phyloP scores from a whole-genome alignment of 2,888 invertebrate species.

The Drosophila meridiana region DNA sequence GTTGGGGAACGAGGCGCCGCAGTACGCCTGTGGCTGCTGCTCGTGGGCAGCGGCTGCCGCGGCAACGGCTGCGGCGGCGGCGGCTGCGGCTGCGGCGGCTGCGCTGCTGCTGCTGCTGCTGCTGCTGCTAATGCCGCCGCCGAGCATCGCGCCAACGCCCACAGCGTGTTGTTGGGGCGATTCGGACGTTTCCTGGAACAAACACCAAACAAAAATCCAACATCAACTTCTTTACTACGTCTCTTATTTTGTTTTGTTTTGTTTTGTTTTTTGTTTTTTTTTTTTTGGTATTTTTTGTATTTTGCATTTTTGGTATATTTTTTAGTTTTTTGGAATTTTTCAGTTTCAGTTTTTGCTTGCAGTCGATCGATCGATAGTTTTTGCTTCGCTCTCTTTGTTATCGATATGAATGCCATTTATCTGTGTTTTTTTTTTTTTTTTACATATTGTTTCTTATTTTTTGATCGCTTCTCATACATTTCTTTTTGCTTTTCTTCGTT shows the following conservation, averaged over 20 bases:
- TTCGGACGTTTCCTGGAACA: conserved; percentile 92
- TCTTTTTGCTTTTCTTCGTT: conserved; percentile 75
- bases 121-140: conserved; percentile 72
- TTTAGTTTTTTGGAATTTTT: conserved; percentile 42
- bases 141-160: conserved; percentile 84
- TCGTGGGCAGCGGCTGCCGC: conserved; percentile 70
- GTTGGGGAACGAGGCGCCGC: conserved; percentile 94
- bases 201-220: conserved; percentile 92
- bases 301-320: conserved; percentile 83
- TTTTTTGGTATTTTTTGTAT: conserved; percentile 86
- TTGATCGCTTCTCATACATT: conserved; percentile 62
- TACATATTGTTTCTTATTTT: conserved; percentile 29
- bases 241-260: conserved; percentile 64
- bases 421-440: conserved; percentile 42
- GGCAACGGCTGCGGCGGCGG: conserved; percentile 59
- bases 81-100: conserved; percentile 60
- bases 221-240: conserved; percentile 92
- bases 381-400: conserved; percentile 50
- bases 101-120: conserved; percentile 71
- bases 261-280: conserved; percentile 21
- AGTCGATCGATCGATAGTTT: conserved; percentile 65
- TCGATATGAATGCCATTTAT: conserved; percentile 50
- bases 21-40: conserved; percentile 87
- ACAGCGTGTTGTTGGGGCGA: conserved; percentile 89
- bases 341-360: conserved; percentile 78